A percentile compares a stretch with the other conserved stretches of the same genome.
Evolutionary conservation across 2,113 vertebrate species (phyloP).

Genomic region (Rutilus rutilus): DNA sequence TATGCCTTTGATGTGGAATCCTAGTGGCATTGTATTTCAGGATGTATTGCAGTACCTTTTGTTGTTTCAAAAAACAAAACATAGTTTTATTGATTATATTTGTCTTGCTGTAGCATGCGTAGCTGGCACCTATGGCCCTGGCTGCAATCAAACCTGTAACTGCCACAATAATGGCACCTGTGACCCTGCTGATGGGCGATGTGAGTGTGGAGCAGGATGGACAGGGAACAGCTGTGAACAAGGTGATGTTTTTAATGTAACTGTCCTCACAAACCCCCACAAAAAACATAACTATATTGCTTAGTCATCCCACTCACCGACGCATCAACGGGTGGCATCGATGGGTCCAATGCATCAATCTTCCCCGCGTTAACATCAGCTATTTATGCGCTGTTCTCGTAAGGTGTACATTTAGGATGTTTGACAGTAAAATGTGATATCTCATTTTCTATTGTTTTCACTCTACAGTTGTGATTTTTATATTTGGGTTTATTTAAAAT

Average conservation of each 20-base stretch:
- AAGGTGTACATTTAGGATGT: too few species aligned
- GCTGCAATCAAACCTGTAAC: slow-evolving; percentile 83
- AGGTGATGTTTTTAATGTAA: slow-evolving; percentile 71
- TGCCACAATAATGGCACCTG: slow-evolving; percentile 86
- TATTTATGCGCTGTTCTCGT: too few species aligned
- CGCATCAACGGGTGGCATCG: too few species aligned
- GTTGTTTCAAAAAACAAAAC: neutral
- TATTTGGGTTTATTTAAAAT: too few species aligned
- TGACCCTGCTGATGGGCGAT: slow-evolving; percentile 80
- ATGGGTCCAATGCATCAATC: too few species aligned
- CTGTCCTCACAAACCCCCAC: too few species aligned
- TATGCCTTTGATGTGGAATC: slow-evolving; percentile 32
- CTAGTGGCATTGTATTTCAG: slow-evolving; percentile 17
- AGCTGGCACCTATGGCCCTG: slow-evolving; percentile 80
- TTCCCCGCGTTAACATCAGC: too few species aligned
- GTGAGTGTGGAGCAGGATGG: slow-evolving; percentile 85
- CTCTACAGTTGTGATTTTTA: too few species aligned
- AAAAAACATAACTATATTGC: too few species aligned
- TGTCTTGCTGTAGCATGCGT: slow-evolving; percentile 78
- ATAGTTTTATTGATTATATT: neutral
- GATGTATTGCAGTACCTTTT: neutral
- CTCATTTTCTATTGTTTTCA: too few species aligned
- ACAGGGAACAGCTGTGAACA: slow-evolving; percentile 82
- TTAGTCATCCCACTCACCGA: too few species aligned
- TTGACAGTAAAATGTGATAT: too few species aligned